Evolutionary conservation across 1,140 invertebrate genomes (phyloP), one percentile per base, ranked within the genome.

Genomic region (Brachionus manjavacas): DNA sequence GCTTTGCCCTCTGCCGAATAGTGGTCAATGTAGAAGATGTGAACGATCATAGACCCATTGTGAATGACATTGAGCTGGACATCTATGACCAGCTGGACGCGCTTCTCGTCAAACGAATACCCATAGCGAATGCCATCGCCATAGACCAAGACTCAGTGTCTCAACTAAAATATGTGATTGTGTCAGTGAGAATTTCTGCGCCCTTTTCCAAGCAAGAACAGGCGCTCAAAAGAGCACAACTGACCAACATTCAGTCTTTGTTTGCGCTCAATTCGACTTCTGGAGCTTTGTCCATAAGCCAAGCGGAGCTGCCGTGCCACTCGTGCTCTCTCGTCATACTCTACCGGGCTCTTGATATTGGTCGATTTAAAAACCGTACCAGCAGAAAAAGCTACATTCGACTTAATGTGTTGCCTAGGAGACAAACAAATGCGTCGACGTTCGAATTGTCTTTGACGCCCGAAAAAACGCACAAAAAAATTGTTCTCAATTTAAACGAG

Each of bases 1-100:
- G 79, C 8, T 81, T 23, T 64, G 79, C 79, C 39, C 20, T 64
- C n/a, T 81, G 79, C 20, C 28, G 31, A 81, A 14, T 81, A 28
- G 11, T 81, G 4, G 35, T 81, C 23, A 81, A 60, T 41, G 79
- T 81, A 12, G 41, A 81, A 4, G 79, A 81, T 35, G 43, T 81
- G n/a, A 81, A 81, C 12, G 79, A 81, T 3, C 25, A 81, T 23
- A 60, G 79, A 20, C 79, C 79, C 4, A 81, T 81, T 35, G 79
- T 81, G 20, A 81, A 81, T 81, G 79, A 81, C 52, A 68, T 81
- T 46, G 79, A 81, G 28, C 79, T 81, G n/a, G 49, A 43, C 41
- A 35, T 81, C 11, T 81, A 81, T 64, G 52, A 81, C 1, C 25
- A 81, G 41, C 12, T 81, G 11, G 79, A 81, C 25, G 4, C 52